Base-by-base conservation (phyloP, 2,113 vertebrate species). In the Calidris pygmaea region DNA sequence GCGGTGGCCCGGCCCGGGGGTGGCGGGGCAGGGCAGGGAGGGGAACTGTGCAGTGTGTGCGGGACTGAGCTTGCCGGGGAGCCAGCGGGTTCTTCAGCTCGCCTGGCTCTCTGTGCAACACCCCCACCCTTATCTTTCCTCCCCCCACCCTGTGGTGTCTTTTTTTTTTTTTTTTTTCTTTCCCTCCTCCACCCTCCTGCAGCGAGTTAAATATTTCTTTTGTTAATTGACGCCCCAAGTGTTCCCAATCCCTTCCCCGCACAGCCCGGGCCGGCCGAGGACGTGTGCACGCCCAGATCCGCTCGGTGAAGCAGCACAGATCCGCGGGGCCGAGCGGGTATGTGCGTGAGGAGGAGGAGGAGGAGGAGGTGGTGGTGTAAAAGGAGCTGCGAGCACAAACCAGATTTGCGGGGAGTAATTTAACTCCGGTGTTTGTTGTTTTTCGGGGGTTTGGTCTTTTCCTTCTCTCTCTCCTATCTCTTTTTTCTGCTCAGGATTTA, bases 331-430 rank as follows among this genome's bases (percentile, higher is more conserved):
- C 65, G 82, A 93, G 90, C 62, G 93, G 73, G 68, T 73, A 70
- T 87, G 90, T 85, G 95, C 82, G 56, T 26, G 91, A 68, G 63
- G 79, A 88, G 83, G 90, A 85, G 90, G 91, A 68, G 63, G 79
- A 88, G 83, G 90, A 85, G 90, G 95, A 62, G 85, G 30, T 29
- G 78, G 65, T 85, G 95, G 89, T 87, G 96, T 85, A 87, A 96
- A 91, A 59, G 90, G 86, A 78, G 78, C 94, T 55, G 74, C 70
- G 62, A 71, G 83, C 87, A 71, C 87, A 74, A 82, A 70, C 82
- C 94, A 78, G 75, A 91, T 96, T 89, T 87, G 85, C 77, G 67
- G 96, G 78, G 94, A 91, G 96, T 94, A 56, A 85, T 96, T 88
- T 96, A 82, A 81, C 68, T 88, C 90, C 30, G 18, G 7, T 91